Evolutionary conservation across 2,797 vertebrate genomes (phyloP).

Genomic region (Enteromius argenteus): DNA sequence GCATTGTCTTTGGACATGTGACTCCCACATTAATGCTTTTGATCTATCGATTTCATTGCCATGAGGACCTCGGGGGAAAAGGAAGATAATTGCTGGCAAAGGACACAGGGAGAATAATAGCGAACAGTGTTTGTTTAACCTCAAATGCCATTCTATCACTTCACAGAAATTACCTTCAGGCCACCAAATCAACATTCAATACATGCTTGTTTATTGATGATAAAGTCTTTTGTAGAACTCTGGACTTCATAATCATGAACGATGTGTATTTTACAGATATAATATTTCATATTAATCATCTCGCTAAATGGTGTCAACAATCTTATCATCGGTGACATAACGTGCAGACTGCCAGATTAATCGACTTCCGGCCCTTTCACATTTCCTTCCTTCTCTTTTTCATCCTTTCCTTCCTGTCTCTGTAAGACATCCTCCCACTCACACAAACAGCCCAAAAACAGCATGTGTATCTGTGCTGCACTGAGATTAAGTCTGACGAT

Average conservation of each 20-base stretch:
- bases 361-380: neutral
- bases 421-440: constrained; percentile 46
- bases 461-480: constrained; percentile 19
- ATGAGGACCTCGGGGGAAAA: constrained; percentile 44
- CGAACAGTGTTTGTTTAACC: constrained; percentile 48
- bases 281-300: constrained; percentile 14
- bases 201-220: constrained; percentile 4
- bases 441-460: constrained; percentile 26
- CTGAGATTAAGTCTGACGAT: constrained; percentile 43
- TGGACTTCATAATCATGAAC: neutral
- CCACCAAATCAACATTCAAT: neutral
- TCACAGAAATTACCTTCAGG: constrained; percentile 31
- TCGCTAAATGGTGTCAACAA: constrained; percentile 24
- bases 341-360: constrained; percentile 4
- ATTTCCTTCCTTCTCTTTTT: constrained; percentile 26
- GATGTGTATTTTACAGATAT: neutral
- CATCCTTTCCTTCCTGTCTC: constrained; percentile 29
- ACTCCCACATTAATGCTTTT: constrained; percentile 48
- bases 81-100: constrained; percentile 49
- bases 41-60: constrained; percentile 56
- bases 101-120: constrained; percentile 35
- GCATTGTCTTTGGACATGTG: constrained; percentile 67
- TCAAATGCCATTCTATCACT: constrained; percentile 35
- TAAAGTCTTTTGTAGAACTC: constrained; percentile 1
- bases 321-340: constrained; percentile 24